Percentiles rank a stretch among this genome's conserved stretches.
phyloP scores from a whole-genome alignment of 2,797 vertebrate genomes.

The Liasis olivaceus region DNA sequence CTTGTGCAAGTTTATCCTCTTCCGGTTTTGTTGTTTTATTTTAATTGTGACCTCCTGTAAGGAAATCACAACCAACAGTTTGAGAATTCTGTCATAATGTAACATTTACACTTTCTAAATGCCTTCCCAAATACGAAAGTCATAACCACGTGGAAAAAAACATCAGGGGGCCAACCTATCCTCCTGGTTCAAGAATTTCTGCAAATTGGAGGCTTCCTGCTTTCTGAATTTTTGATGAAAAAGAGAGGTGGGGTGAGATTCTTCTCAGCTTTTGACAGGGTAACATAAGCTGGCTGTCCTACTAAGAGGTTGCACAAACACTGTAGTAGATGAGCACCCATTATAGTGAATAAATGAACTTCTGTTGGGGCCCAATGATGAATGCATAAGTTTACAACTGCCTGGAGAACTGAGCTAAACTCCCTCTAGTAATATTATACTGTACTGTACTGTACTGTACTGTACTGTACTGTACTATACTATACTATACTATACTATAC shows the following conservation, averaged over 20 bases:
- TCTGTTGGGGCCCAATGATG: not conserved
- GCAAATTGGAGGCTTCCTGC: not conserved
- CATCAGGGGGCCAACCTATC: not conserved
- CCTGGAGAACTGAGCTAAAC: not conserved
- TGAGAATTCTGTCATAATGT: not conserved
- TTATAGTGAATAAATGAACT: not conserved
- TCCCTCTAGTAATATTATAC: not conserved
- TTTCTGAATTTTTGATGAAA: not conserved
- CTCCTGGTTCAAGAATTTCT: not conserved
- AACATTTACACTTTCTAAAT: not conserved
- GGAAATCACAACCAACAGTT: not conserved
- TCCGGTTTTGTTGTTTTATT: not conserved
- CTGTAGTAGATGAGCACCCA: not conserved
- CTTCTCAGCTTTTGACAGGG: not conserved
- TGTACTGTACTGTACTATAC: no score
- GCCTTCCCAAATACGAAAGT: not conserved
- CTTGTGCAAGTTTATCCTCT: not conserved
- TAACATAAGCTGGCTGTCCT: no score
- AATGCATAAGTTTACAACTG: not conserved
- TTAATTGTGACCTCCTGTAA: not conserved
- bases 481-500: not conserved
- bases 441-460: no score
- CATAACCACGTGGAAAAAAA: not conserved
- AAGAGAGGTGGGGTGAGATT: not conserved
- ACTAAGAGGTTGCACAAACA: not conserved